Evolutionary conservation across 2,113 vertebrate species (phyloP).

Genomic region (Poicephalus meyeri): DNA sequence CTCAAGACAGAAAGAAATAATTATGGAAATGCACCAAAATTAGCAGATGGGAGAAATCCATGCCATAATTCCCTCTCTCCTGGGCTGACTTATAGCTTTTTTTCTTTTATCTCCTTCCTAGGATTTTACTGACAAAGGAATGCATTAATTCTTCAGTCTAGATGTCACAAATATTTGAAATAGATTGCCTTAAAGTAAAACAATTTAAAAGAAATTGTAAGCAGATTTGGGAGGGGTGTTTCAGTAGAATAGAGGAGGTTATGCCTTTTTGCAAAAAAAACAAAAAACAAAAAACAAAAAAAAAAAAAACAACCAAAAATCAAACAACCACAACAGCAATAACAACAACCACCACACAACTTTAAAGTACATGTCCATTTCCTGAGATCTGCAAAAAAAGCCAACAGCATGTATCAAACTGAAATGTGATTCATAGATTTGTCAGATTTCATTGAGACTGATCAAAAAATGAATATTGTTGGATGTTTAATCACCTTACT

Average conservation of each 20-base stretch:
- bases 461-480: not conserved
- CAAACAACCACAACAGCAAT: not conserved
- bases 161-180: not conserved
- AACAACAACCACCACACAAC: not conserved
- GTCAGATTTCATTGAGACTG: not conserved
- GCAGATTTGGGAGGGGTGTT: not conserved
- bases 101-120: not conserved
- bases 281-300: fast-evolving
- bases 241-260: not conserved
- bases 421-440: not conserved
- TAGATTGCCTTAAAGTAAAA: not conserved
- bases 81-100: not conserved
- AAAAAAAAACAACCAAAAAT: not conserved
- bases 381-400: not conserved
- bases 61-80: not conserved
- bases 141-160: not conserved
- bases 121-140: not conserved
- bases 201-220: not conserved
- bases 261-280: not conserved
- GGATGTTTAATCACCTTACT: not conserved
- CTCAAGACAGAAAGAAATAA: not conserved
- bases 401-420: not conserved
- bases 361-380: not conserved
- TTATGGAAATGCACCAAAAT: not conserved
- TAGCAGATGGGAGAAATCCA: not conserved